A percentile compares a stretch with the other conserved stretches of the same genome.
These are phyloP conservation scores for Hirtodrosophila histrioides DNA, from an alignment of 2,888 invertebrate species.

Conservation along the genomic window DNA sequence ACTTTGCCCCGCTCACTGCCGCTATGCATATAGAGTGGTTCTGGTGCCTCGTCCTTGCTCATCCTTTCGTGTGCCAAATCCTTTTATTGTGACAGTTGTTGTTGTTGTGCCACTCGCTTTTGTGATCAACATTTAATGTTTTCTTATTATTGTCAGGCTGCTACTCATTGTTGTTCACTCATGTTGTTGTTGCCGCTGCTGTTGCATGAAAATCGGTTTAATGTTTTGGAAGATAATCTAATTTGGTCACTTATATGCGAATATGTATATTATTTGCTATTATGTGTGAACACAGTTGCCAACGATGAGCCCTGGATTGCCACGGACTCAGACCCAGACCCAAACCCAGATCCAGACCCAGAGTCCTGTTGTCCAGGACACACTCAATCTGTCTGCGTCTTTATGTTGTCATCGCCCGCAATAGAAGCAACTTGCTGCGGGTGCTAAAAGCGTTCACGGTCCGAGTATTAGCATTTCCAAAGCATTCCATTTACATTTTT, in stretches of 20 bases:
- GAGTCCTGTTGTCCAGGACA: background rate
- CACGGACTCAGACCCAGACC: too few species aligned
- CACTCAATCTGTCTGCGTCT: background rate
- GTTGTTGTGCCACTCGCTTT: slow-evolving; percentile 59
- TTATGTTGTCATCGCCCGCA: slow-evolving; percentile 27
- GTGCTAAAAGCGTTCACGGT: slow-evolving; percentile 40
- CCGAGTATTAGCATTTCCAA: slow-evolving; percentile 70
- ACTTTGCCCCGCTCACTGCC: slow-evolving; percentile 18
- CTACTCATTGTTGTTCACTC: slow-evolving; percentile 12
- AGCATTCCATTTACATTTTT: slow-evolving; percentile 77
- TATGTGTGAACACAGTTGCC: slow-evolving; percentile 60
- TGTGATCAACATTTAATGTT: slow-evolving; percentile 80
- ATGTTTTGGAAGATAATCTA: slow-evolving; percentile 84
- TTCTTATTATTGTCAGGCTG: slow-evolving; percentile 60
- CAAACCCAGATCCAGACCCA: too few species aligned
- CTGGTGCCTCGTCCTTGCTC: slow-evolving; percentile 24
- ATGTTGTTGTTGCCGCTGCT: slow-evolving; percentile 19
- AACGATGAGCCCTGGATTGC: background rate
- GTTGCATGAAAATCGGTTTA: slow-evolving; percentile 79
- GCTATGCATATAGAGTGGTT: slow-evolving; percentile 29
- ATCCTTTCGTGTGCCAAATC: slow-evolving; percentile 61
- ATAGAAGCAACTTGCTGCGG: slow-evolving; percentile 13
- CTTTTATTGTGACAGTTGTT: slow-evolving; percentile 78
- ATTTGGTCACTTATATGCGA: slow-evolving; percentile 84
- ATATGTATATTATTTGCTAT: slow-evolving; percentile 80